phyloP scores from a whole-genome alignment of 2,888 invertebrate species.

The Eucera pruinosa region DNA sequence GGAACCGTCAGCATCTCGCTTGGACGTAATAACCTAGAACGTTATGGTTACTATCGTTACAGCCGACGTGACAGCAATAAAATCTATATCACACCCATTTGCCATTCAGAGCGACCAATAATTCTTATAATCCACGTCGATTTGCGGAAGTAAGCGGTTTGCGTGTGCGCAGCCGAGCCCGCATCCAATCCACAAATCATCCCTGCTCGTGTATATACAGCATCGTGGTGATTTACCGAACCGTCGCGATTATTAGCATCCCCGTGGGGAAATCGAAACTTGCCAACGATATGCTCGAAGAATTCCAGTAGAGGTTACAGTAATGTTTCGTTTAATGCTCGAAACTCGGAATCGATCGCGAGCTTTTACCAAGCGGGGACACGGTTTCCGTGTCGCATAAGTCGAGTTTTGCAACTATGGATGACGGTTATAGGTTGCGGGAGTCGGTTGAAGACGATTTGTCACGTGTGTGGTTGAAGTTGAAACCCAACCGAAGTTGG shows the following conservation, averaged over 20 bases:
- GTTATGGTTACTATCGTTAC: slow-evolving; percentile 45
- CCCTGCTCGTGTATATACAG: slow-evolving; percentile 21
- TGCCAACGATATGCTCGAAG: not conserved
- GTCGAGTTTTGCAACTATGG: too few species aligned
- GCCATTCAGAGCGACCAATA: slow-evolving; percentile 66
- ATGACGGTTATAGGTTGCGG: too few species aligned
- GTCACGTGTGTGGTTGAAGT: too few species aligned
- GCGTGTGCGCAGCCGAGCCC: slow-evolving; percentile 45
- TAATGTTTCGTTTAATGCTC: not conserved
- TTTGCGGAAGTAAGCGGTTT: slow-evolving; percentile 71
- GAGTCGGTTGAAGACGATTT: too few species aligned
- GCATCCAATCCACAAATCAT: slow-evolving; percentile 68
- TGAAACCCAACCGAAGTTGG: too few species aligned
- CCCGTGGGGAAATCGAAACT: slow-evolving; percentile 51
- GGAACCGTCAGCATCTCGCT: slow-evolving; percentile 32
- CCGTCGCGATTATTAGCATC: slow-evolving; percentile 63
- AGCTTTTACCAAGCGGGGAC: too few species aligned
- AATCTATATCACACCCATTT: slow-evolving; percentile 65
- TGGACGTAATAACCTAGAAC: slow-evolving; percentile 48
- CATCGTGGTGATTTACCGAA: slow-evolving; percentile 59
- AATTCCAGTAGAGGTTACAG: not conserved
- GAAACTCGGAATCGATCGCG: too few species aligned
- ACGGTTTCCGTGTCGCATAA: too few species aligned
- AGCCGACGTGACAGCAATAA: slow-evolving; percentile 59
- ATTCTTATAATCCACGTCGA: slow-evolving; percentile 67